A percentile compares a stretch with the other conserved stretches of the same genome.
These are phyloP conservation scores for Gallinago undulata DNA, from an alignment of 2,113 vertebrate genomes.

Conservation along the genomic window DNA sequence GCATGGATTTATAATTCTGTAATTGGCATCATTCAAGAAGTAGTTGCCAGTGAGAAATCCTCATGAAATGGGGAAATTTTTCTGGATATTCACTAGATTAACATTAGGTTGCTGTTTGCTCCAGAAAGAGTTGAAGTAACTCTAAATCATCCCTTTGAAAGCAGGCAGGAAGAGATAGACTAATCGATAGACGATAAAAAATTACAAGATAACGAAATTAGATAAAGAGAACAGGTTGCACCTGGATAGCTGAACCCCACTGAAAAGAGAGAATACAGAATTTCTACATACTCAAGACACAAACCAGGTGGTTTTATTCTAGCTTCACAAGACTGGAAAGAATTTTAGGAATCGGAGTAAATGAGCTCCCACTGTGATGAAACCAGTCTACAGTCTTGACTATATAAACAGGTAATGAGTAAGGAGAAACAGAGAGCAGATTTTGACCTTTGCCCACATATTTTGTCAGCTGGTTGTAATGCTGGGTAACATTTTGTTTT, in stretches of 20 bases:
- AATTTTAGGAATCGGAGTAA: neutral
- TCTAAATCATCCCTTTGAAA: neutral
- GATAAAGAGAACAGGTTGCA: neutral
- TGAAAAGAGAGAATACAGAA: neutral
- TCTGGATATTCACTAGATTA: neutral
- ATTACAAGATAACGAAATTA: neutral
- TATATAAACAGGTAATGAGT: neutral
- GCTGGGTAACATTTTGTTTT: neutral
- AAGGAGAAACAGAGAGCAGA: neutral
- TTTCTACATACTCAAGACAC: neutral
- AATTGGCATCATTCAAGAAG: neutral
- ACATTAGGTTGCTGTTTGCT: neutral
- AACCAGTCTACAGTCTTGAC: neutral
- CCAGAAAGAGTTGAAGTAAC: neutral
- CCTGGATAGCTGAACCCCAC: neutral
- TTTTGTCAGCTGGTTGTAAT: neutral
- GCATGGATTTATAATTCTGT: neutral
- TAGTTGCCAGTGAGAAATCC: neutral
- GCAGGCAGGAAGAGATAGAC: neutral
- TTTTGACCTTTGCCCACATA: neutral
- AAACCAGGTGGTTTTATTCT: neutral
- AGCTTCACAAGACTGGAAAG: neutral
- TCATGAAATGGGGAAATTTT: neutral
- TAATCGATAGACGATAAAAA: neutral
- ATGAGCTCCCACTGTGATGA: neutral